Percentiles rank a stretch among this genome's conserved stretches.
These are phyloP conservation scores for Pelagia noctiluca DNA, from an alignment of 30 jellyfish, hydroid and myxozoan genomes.

Conservation along the genomic window DNA sequence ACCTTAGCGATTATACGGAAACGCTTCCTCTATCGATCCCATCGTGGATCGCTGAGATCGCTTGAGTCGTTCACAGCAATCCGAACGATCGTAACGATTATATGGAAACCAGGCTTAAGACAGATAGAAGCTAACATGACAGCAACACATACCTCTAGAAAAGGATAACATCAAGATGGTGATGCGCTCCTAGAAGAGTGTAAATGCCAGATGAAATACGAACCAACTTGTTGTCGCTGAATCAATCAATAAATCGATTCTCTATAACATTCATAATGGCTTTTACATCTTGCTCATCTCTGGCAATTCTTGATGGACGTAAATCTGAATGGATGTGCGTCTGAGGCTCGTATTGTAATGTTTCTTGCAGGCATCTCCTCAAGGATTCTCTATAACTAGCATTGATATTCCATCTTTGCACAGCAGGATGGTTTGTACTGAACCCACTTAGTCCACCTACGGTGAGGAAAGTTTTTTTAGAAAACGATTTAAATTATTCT, in stretches of 20 bases:
- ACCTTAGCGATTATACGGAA: too few relatives aligned
- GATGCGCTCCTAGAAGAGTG: too few relatives aligned
- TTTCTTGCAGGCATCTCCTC: slow-evolving; percentile 50
- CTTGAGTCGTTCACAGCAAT: not conserved
- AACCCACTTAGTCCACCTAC: slow-evolving; percentile 57
- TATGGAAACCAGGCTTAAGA: slow-evolving; percentile 36
- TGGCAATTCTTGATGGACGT: slow-evolving; percentile 34
- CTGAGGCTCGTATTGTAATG: slow-evolving; percentile 27
- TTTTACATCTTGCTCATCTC: slow-evolving; percentile 53
- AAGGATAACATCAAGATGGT: too few relatives aligned
- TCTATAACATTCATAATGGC: slow-evolving; percentile 13
- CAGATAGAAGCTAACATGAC: too few relatives aligned
- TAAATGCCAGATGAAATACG: too few relatives aligned
- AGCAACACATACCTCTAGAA: too few relatives aligned
- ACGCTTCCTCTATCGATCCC: not conserved
- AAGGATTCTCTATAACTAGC: slow-evolving; percentile 67
- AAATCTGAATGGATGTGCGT: slow-evolving; percentile 36
- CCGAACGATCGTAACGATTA: slow-evolving; percentile 18
- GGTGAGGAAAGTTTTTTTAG: not conserved
- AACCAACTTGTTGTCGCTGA: slow-evolving; percentile 31
- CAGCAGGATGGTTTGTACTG: slow-evolving; percentile 44
- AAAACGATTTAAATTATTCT: not conserved
- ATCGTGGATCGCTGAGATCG: not conserved
- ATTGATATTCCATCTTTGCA: slow-evolving; percentile 57
- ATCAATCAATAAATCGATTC: slow-evolving; percentile 11